Base-by-base conservation (phyloP, 2,797 vertebrate species). In the Hydrophis major region DNA sequence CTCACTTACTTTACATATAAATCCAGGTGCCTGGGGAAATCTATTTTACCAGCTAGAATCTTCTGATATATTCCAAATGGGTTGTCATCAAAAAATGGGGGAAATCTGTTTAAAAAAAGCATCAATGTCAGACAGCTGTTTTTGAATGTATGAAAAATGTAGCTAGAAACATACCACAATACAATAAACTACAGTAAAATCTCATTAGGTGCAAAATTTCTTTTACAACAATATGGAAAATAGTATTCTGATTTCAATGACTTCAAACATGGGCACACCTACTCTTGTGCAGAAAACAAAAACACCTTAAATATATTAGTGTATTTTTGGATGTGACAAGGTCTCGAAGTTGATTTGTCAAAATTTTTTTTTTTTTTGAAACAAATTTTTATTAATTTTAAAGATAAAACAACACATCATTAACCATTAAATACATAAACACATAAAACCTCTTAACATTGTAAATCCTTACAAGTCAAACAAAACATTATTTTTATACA, bases 41-140 rank as follows among this genome's bases (percentile, higher is more conserved):
- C 99, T 96, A 99, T 98, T 95, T 99, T 99, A 94, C 98, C 99
- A 22, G 99, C 98, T 89, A 99, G 98, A 92, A 99, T 99, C 97
- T 99, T 99, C 97, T 99, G 99, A 96, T 99, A 99, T 95, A 99
- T 99, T 86, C 99, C 99, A 96, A 99, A 99, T 0, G 99, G 99
- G 97, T 99, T 99, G 97, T 99, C 99, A 94, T 99, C 99, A 96
- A 99, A 99, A 97, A 99, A 99, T 0, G 99, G 99, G 1, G 99
- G 99, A 93, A 99, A 99, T 96, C 99, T 99, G 95, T 74, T 91
- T 78, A 86, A 32, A 28, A 59, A 42, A 63, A 14, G 96, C 1
- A 4, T 93, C 1, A 96, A 78, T 28, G 95, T 6, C 11, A 93
- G 3, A 90, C 5, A 57, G 6, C 32, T 61, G 83, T 93, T 2